Conservation (phyloP, 2,888 invertebrate genomes). For the Aphodius sticticus region DNA sequence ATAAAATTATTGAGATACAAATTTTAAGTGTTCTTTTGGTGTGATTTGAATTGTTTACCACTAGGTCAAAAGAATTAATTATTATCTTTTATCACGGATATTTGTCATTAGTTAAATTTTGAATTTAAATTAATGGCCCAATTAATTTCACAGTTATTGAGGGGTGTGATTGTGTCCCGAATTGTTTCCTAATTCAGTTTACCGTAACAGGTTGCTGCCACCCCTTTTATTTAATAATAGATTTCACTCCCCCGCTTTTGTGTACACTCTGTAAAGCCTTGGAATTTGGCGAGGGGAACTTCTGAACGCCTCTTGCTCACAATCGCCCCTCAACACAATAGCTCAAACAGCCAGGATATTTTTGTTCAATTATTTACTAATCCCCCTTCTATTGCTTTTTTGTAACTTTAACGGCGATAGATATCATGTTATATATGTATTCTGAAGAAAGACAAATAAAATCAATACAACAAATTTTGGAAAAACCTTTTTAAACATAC, state of each 20-base stretch:
- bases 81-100: neutral
- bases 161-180: conserved; percentile 32
- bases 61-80: neutral
- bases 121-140: neutral
- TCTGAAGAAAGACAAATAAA: no score
- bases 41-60: no score
- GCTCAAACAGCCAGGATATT: neutral
- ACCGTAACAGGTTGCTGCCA: conserved; percentile 40
- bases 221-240: conserved; percentile 42
- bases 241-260: conserved; percentile 36
- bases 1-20: no score
- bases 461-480: neutral
- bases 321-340: neutral
- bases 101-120: neutral
- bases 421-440: no score
- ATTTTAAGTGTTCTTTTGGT: no score
- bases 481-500: neutral
- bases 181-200: conserved; percentile 51
- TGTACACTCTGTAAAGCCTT: conserved; percentile 23
- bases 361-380: neutral
- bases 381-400: neutral
- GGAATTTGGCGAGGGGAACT: neutral
- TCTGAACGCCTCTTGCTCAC: neutral
- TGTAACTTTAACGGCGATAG: no score
- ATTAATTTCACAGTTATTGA: neutral